These are phyloP conservation scores for Poecilus cupreus DNA, from an alignment of 2,888 invertebrate species.

Conservation along the genomic window DNA sequence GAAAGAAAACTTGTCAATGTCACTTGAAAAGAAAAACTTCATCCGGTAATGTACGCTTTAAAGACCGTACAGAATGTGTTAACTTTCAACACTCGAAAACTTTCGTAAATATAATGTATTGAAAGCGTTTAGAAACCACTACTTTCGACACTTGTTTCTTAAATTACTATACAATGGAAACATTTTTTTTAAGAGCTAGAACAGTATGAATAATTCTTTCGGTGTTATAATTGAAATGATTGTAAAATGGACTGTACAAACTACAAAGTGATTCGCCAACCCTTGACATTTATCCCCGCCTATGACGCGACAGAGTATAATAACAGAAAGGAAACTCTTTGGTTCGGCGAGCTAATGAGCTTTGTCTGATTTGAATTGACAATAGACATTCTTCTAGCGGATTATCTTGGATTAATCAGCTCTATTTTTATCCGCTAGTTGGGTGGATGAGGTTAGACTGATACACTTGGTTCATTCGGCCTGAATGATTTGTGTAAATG, in stretches of 20 bases:
- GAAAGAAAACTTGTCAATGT: too few species aligned
- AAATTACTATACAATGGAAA: too few species aligned
- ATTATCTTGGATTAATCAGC: constrained; percentile 54
- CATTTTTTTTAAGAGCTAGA: too few species aligned
- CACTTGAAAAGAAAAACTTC: too few species aligned
- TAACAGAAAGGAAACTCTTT: constrained; percentile 44
- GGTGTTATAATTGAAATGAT: too few species aligned
- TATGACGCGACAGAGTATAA: constrained; percentile 18
- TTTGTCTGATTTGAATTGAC: constrained; percentile 52
- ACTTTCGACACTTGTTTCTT: too few species aligned
- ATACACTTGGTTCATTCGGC: constrained; percentile 9
- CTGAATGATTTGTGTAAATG: constrained; percentile 47
- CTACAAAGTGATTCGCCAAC: not conserved
- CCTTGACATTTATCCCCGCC: constrained; percentile 11
- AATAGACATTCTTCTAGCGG: constrained; percentile 51
- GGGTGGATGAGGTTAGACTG: not conserved
- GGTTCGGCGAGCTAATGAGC: constrained; percentile 37
- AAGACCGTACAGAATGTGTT: too few species aligned
- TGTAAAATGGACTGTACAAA: not conserved
- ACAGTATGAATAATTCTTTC: too few species aligned
- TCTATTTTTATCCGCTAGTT: constrained; percentile 31
- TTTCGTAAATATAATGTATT: too few species aligned
- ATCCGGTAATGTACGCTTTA: too few species aligned
- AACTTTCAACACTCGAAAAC: too few species aligned
- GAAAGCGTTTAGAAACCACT: too few species aligned